Evolutionary conservation across 2,113 vertebrate genomes (phyloP).

Genomic region (Galemys pyrenaicus): DNA sequence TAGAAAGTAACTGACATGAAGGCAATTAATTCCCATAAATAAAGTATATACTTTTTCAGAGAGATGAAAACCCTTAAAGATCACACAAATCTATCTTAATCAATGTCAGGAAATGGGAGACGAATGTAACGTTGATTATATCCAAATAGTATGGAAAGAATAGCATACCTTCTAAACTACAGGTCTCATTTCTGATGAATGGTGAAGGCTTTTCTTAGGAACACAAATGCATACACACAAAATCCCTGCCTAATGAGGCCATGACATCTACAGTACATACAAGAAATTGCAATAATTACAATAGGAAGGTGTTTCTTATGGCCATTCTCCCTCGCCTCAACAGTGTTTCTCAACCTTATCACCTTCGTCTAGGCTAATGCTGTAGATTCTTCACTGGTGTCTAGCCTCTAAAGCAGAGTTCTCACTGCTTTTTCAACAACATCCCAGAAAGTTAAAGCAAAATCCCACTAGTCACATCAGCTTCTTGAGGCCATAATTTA

Average conservation of each 20-base stretch:
- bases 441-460: neutral
- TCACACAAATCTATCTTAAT: conserved; percentile 31
- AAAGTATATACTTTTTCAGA: conserved; percentile 31
- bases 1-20: conserved; percentile 44
- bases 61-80: conserved; percentile 50
- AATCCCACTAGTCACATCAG: neutral
- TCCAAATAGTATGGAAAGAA: neutral
- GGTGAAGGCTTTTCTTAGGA: conserved; percentile 45
- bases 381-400: neutral
- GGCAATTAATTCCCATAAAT: conserved; percentile 51
- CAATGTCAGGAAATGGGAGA: conserved; percentile 45
- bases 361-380: neutral
- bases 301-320: neutral
- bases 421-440: neutral
- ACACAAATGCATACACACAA: neutral
- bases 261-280: conserved; percentile 52
- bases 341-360: neutral
- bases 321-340: neutral
- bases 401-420: neutral
- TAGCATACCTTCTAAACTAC: neutral
- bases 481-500: neutral
- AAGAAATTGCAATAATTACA: conserved; percentile 61
- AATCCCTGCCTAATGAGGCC: conserved; percentile 60
- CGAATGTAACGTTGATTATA: neutral
- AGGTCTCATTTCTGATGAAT: neutral